phyloP scores from a whole-genome alignment of 2,113 vertebrate genomes.

The Forbesichthys agassizii region DNA sequence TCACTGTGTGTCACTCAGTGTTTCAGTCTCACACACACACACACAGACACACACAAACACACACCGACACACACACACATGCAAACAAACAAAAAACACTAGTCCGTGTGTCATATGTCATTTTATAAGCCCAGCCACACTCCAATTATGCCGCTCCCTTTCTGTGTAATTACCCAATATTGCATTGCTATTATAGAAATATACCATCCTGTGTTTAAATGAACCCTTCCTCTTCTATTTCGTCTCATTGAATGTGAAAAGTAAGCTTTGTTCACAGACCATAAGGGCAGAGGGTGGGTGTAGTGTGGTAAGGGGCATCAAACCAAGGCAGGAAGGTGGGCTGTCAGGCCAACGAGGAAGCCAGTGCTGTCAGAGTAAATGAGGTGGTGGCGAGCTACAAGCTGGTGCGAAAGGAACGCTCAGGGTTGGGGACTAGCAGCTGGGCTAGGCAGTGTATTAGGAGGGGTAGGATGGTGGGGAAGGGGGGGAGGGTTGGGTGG shows the following conservation, averaged over 20 bases:
- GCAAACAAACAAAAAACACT: no score
- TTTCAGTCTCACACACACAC: not conserved
- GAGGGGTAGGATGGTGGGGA: slow-evolving; percentile 18
- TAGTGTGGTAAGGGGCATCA: slow-evolving; percentile 32
- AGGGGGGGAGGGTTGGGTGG: slow-evolving; percentile 2
- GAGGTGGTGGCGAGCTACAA: slow-evolving; percentile 45
- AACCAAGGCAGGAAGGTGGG: slow-evolving; percentile 37
- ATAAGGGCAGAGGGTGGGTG: slow-evolving; percentile 27
- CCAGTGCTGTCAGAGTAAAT: slow-evolving; percentile 38
- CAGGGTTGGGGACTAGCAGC: slow-evolving; percentile 27
- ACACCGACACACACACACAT: no score
- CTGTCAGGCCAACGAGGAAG: slow-evolving; percentile 43
- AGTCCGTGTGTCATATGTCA: no score
- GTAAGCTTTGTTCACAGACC: slow-evolving; percentile 35
- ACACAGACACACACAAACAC: not conserved
- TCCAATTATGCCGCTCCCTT: slow-evolving; percentile 23
- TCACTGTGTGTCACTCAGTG: not conserved
- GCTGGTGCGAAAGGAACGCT: slow-evolving; percentile 31
- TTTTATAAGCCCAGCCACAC: slow-evolving; percentile 5
- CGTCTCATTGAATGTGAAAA: slow-evolving; percentile 29
- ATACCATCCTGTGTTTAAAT: slow-evolving; percentile 36
- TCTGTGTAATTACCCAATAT: slow-evolving; percentile 29
- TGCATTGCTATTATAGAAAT: slow-evolving; percentile 31
- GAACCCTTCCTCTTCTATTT: slow-evolving; percentile 9
- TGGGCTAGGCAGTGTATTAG: slow-evolving; percentile 9